Percentiles rank a stretch among this genome's conserved stretches.
Conservation (phyloP, 2,113 vertebrate genomes). For the Engraulis encrasicolus region DNA sequence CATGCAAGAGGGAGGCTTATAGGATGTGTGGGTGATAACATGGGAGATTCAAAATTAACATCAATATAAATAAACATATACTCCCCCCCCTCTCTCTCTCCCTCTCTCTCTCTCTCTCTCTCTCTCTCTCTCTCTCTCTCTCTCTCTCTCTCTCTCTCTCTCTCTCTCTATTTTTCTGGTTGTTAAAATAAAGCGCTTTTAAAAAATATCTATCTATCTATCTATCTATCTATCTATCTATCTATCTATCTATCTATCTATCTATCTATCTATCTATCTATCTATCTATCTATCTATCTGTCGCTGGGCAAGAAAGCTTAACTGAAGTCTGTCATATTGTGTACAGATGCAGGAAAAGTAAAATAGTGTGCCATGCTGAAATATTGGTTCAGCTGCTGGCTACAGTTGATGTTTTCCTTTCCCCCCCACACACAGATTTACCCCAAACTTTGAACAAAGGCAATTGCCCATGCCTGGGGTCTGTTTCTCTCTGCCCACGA, state of each 20-base stretch:
- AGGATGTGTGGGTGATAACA: not conserved
- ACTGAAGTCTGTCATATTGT: not conserved
- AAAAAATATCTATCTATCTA: not conserved
- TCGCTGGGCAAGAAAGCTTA: too few relatives aligned
- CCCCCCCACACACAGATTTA: not conserved
- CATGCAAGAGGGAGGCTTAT: not conserved
- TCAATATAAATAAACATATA: too few relatives aligned
- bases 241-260: not conserved
- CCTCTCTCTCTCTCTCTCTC: not conserved
- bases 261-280: not conserved
- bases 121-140: not conserved
- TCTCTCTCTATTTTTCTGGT: not conserved
- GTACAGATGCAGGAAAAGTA: constrained; percentile 1
- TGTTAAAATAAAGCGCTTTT: too few relatives aligned
- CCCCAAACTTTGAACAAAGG: not conserved
- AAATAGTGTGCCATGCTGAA: not conserved
- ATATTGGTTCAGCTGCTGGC: not conserved
- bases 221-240: not conserved
- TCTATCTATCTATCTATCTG: not conserved
- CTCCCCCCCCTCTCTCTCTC: not conserved
- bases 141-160: not conserved
- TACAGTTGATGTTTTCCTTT: not conserved
- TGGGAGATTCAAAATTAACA: too few relatives aligned
- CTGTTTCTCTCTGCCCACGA: not conserved
- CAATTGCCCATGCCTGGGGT: constrained; percentile 11